A percentile compares a stretch with the other conserved stretches of the same genome.
Evolutionary conservation across 2,113 vertebrate species (phyloP).

Genomic region (Anguilla rostrata): DNA sequence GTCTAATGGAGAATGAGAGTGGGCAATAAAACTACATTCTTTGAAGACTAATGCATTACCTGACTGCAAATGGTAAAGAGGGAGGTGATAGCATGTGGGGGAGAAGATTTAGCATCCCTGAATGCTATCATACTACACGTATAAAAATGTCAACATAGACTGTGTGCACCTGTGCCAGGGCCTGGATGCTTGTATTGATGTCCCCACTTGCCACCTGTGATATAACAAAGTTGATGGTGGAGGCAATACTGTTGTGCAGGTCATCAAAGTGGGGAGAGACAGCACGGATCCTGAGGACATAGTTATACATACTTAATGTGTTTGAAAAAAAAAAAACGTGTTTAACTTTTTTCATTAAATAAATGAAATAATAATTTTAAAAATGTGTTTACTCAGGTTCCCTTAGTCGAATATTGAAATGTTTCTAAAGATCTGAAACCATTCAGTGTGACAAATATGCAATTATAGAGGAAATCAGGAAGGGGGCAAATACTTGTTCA

Average conservation of each 20-base stretch:
- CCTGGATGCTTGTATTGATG: slow-evolving; percentile 94
- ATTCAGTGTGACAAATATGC: too few species aligned
- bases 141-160: neutral
- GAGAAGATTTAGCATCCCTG: neutral
- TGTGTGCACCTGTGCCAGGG: slow-evolving; percentile 87
- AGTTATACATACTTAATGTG: neutral
- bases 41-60: neutral
- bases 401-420: too few species aligned
- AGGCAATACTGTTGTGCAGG: slow-evolving; percentile 93
- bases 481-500: too few species aligned
- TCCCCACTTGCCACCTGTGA: slow-evolving; percentile 97
- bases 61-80: neutral
- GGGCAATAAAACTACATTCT: neutral
- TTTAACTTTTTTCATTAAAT: too few species aligned
- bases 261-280: slow-evolving; percentile 95
- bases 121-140: neutral
- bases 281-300: slow-evolving; percentile 76
- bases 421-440: too few species aligned
- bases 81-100: too few species aligned
- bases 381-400: too few species aligned
- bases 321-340: too few species aligned
- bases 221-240: slow-evolving; percentile 97
- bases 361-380: too few species aligned
- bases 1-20: neutral
- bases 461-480: too few species aligned